These are phyloP conservation scores for Nicator chloris DNA, from an alignment of 2,113 vertebrate genomes.

Conservation along the genomic window DNA sequence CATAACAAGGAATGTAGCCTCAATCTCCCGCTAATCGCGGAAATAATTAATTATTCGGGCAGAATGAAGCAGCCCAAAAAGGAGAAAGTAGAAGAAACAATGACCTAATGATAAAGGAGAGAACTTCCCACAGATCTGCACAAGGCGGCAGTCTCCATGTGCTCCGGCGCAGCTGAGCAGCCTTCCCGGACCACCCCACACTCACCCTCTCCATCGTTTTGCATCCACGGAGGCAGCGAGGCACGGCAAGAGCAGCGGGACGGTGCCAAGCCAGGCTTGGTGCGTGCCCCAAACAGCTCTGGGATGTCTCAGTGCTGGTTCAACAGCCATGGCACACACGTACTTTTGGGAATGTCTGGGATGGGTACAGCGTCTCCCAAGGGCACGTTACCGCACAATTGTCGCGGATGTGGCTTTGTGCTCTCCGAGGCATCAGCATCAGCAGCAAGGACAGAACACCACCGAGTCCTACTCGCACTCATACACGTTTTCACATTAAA, in stretches of 20 bases:
- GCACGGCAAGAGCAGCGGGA: not conserved
- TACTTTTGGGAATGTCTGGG: not conserved
- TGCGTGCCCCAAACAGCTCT: not conserved
- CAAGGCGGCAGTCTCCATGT: not conserved
- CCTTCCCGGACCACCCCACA: not conserved
- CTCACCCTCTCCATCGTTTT: not conserved
- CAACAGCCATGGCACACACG: rapidly evolving
- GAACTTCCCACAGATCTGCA: not conserved
- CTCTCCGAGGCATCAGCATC: not conserved
- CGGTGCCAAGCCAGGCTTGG: not conserved
- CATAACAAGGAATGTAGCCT: not conserved
- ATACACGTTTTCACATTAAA: not conserved
- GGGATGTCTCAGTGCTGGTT: not conserved
- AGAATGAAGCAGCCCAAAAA: not conserved
- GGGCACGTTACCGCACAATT: rapidly evolving
- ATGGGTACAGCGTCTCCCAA: not conserved
- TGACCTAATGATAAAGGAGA: not conserved
- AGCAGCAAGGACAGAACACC: not conserved
- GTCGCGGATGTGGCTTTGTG: not conserved
- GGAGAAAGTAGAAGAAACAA: not conserved
- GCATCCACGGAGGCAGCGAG: not conserved
- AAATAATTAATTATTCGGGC: not conserved
- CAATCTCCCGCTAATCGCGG: not conserved
- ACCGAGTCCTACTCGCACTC: rapidly evolving
- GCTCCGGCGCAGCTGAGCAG: not conserved